Percentiles rank a stretch among this genome's conserved stretches.
These are phyloP conservation scores for Poecilia wingei DNA, from an alignment of 2,797 vertebrate species.

Conservation along the genomic window DNA sequence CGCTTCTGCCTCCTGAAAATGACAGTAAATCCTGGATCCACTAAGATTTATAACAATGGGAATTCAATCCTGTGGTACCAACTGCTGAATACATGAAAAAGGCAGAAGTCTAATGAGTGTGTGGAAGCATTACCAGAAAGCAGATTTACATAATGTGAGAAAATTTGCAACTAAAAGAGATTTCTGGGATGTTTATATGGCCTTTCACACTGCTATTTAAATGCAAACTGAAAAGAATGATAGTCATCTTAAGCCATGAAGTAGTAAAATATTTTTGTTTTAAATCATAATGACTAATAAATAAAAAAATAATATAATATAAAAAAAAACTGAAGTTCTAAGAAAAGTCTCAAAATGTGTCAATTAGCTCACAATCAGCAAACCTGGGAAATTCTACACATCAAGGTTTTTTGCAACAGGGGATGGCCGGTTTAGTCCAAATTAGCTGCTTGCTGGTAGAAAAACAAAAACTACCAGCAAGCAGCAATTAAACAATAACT, in stretches of 20 bases:
- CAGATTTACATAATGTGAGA: neutral
- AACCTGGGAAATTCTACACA: neutral
- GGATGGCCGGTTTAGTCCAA: neutral
- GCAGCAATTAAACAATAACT: neutral
- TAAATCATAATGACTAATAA: neutral
- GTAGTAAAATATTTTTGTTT: neutral
- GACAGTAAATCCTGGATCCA: conserved; percentile 24
- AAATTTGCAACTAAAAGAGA: neutral
- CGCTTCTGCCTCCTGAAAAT: conserved; percentile 9
- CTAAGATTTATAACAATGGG: neutral
- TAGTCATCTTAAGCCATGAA: neutral
- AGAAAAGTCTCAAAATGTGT: neutral
- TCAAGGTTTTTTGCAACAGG: neutral
- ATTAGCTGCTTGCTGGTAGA: neutral
- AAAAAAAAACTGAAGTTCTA: neutral
- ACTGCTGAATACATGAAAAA: neutral
- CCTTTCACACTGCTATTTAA: neutral
- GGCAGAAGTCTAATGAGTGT: neutral
- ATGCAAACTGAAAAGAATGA: neutral
- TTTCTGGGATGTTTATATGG: neutral
- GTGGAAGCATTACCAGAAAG: neutral
- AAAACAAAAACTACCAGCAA: neutral
- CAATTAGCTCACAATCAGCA: neutral
- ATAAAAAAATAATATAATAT: neutral
- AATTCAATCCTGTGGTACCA: neutral